These are phyloP conservation scores for Penaeus japonicus DNA, from an alignment of 1,140 invertebrate species.

Conservation along the genomic window DNA sequence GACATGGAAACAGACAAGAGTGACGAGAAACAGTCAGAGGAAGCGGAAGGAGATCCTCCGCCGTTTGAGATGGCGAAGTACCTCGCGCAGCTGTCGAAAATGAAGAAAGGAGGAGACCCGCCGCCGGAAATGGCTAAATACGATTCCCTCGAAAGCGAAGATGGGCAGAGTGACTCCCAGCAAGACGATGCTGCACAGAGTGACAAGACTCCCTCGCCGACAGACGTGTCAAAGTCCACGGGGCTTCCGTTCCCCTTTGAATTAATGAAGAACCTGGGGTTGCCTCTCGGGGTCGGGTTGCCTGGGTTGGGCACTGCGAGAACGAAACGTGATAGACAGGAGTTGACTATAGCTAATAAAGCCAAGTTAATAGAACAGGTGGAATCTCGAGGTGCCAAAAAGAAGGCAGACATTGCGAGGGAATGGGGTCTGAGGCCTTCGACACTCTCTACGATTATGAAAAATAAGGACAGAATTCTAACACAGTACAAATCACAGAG, in stretches of 20 bases:
- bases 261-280: conserved; percentile 1
- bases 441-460: conserved; percentile 55
- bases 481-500: conserved; percentile 49
- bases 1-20: neutral
- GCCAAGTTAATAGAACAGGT: conserved; percentile 30
- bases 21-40: neutral
- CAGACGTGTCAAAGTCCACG: conserved; percentile 9
- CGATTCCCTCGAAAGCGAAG: neutral
- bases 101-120: neutral
- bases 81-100: conserved; percentile 22
- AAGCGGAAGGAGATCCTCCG: conserved; percentile 11
- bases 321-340: conserved; percentile 29
- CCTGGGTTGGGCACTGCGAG: neutral
- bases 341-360: conserved; percentile 33
- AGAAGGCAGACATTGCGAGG: conserved; percentile 34
- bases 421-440: conserved; percentile 36
- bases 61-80: conserved; percentile 39
- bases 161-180: no score
- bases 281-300: neutral
- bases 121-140: neutral
- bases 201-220: neutral
- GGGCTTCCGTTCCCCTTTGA: conserved; percentile 13
- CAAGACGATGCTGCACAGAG: neutral
- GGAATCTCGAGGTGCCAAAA: conserved; percentile 25
- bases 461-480: conserved; percentile 56